Evolutionary conservation across 2,113 vertebrate genomes (phyloP).

Genomic region (Diphyllodes magnificus): DNA sequence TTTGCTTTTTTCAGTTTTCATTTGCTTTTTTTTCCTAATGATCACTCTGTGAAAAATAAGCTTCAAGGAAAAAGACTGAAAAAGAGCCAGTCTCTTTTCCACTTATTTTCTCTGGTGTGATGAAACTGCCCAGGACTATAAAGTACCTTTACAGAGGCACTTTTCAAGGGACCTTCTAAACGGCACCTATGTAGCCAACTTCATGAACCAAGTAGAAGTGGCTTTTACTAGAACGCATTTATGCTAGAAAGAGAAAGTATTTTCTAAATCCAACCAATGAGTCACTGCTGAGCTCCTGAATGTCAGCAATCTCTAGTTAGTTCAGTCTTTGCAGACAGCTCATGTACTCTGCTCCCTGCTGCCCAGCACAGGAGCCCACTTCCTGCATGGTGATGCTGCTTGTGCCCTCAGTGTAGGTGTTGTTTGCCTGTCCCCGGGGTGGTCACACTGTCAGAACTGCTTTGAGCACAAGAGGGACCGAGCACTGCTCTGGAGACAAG

Average conservation of each 20-base stretch:
- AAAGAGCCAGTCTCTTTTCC: background rate
- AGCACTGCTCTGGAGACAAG: background rate
- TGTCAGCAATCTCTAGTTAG: background rate
- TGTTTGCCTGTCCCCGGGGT: background rate
- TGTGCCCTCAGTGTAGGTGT: accelerated
- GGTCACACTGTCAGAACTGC: background rate
- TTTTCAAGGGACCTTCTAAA: background rate
- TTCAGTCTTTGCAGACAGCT: background rate
- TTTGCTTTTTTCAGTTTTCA: background rate
- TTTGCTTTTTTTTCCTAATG: background rate
- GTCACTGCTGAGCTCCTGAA: background rate
- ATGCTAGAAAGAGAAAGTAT: background rate
- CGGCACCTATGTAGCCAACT: accelerated
- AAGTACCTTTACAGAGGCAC: background rate
- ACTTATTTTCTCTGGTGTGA: background rate
- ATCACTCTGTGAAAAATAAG: background rate
- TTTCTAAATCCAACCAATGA: background rate
- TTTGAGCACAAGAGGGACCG: background rate
- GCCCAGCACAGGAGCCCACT: background rate
- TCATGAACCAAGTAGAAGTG: background rate
- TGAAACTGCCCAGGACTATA: background rate
- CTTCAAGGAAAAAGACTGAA: background rate
- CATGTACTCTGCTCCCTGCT: background rate
- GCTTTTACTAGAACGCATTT: background rate
- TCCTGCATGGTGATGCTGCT: background rate